Base-by-base conservation (phyloP, 2,113 vertebrate genomes). In the Otolemur garnettii region DNA sequence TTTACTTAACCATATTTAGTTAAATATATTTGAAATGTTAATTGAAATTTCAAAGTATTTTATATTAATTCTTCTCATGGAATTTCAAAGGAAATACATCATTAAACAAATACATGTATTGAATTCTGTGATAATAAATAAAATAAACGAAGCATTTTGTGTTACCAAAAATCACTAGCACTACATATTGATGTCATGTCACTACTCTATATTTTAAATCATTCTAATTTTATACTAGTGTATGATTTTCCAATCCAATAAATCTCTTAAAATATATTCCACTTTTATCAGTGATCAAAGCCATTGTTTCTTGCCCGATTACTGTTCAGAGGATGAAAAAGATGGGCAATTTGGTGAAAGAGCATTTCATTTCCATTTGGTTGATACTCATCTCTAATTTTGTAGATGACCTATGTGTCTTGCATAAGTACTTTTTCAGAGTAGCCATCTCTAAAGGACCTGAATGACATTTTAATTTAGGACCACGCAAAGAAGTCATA, bases 11-110 rank as follows among this genome's bases (percentile, higher is more conserved):
- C 38, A 4, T 88, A 85, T 33, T 62, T 71, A 83, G 15, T 35
- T 89, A 82, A 62, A 5, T 30, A 18, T 87, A 88, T 83, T 87
- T 92, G 10, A 87, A 87, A 35, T 60, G 8, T 84, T 72, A 95
- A 74, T 13, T 60, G 2, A 21, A 87, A 15, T 35, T 91, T 8
- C 28, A 96, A 2, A 14, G 7, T 59, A 42, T 24, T 92, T 92
- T 85, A 71, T 53, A 90, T 87, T 53, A 85, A 60, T 30, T 74
- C 90, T 94, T 33, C 21, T 80, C 60, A 81, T 90, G 7, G 24
- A 90, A 90, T 78, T 93, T 92, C 21, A 59, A 92, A 94, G 6
- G 28, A 88, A 79, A 89, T 42, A 59, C 42, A 28, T 57, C 90
- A 87, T 66, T 95, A 81, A 92, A 66, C 8, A 74, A 89, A 92